Percentiles rank a stretch among this genome's conserved stretches.
These are phyloP conservation scores for Eriocheir sinensis DNA, from an alignment of 1,140 invertebrate genomes.

Conservation along the genomic window DNA sequence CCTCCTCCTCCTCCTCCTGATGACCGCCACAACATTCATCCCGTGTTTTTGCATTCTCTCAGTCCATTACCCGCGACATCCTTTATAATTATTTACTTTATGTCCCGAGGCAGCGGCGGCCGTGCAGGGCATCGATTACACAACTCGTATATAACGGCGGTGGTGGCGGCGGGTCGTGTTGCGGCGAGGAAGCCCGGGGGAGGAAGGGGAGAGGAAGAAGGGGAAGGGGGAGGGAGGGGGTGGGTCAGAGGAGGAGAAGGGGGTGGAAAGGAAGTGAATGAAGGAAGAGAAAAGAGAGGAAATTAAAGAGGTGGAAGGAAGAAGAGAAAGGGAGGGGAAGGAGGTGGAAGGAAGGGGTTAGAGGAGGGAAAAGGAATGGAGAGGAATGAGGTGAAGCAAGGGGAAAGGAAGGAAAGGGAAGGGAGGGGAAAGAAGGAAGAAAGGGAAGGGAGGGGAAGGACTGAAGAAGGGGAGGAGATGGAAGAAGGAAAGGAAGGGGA, in stretches of 20 bases:
- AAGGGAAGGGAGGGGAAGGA: conserved; percentile 46
- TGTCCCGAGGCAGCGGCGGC: too few relatives aligned
- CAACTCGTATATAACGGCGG: too few relatives aligned
- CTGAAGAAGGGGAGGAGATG: neutral
- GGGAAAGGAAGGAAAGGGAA: neutral
- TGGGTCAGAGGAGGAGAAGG: neutral
- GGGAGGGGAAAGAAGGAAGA: neutral
- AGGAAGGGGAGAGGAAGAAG: neutral
- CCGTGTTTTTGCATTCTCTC: too few relatives aligned
- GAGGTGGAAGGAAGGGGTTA: neutral
- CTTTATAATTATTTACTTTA: too few relatives aligned
- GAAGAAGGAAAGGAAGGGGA: neutral
- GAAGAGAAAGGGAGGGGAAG: too few relatives aligned
- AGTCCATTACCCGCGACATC: too few relatives aligned
- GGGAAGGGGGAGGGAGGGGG: neutral
- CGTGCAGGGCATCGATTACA: too few relatives aligned
- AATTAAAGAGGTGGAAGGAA: neutral
- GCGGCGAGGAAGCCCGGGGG: neutral
- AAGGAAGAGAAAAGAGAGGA: neutral
- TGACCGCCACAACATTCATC: too few relatives aligned
- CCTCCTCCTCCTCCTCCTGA: too few relatives aligned
- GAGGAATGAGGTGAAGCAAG: neutral
- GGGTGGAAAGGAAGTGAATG: neutral
- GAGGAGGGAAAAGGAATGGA: conserved; percentile 51
- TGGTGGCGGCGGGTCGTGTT: too few relatives aligned